Conservation (phyloP, 2,797 vertebrate species). For the Tympanoctomys barrerae region DNA sequence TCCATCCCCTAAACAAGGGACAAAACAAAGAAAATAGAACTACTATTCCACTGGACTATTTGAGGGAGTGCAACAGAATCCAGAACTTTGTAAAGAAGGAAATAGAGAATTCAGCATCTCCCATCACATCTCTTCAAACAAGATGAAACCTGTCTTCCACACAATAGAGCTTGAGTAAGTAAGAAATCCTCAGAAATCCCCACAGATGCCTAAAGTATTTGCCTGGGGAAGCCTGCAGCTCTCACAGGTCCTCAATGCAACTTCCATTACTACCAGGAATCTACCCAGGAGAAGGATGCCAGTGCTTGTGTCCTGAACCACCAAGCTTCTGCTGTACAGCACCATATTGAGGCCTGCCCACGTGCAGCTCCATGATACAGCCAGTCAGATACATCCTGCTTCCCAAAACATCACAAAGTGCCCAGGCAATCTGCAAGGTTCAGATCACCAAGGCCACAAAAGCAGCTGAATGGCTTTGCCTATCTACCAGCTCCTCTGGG, state of each 20-base stretch:
- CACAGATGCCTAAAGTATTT: neutral
- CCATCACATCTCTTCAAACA: neutral
- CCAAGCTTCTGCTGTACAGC: neutral
- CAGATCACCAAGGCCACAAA: neutral
- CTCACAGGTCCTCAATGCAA: neutral
- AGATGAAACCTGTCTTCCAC: neutral
- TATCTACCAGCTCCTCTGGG: neutral
- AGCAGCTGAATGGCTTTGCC: neutral
- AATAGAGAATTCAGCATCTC: neutral
- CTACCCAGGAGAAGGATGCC: neutral
- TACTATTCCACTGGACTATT: neutral
- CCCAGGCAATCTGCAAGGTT: neutral
- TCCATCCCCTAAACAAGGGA: neutral
- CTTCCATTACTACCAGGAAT: neutral
- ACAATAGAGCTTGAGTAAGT: neutral
- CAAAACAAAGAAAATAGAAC: neutral
- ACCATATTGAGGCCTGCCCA: neutral
- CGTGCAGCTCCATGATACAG: neutral
- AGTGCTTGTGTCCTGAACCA: neutral
- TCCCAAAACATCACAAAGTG: neutral
- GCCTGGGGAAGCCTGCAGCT: neutral
- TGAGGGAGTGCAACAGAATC: too few species aligned
- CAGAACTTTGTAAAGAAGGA: neutral
- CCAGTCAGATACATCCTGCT: neutral
- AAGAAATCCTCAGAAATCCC: neutral